Conservation (phyloP, 2,113 vertebrate species). For the Cinclus mexicanus region DNA sequence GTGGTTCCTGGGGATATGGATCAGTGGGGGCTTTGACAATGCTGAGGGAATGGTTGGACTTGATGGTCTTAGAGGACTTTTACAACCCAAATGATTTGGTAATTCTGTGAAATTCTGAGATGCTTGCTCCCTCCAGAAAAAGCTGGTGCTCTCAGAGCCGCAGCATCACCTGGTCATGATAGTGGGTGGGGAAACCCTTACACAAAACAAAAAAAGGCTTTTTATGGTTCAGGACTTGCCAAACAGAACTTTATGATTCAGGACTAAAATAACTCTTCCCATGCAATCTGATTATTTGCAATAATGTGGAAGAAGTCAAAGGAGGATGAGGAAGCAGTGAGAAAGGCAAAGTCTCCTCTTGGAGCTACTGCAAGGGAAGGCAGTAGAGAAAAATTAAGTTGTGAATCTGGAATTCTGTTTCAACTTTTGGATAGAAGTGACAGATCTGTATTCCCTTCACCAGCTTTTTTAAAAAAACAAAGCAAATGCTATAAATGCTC, state of each 20-base stretch:
- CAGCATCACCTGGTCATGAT: background rate
- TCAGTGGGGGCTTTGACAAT: background rate
- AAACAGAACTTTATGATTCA: background rate
- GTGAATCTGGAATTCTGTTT: background rate
- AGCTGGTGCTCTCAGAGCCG: background rate
- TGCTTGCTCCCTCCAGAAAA: background rate
- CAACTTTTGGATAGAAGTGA: background rate
- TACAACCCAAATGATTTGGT: background rate
- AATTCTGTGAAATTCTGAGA: background rate
- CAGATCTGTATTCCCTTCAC: background rate
- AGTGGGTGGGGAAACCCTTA: background rate
- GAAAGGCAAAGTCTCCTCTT: background rate
- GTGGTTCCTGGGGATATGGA: background rate
- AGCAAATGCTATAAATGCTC: background rate
- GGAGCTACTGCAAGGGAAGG: accelerated
- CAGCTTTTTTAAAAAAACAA: background rate
- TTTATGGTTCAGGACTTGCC: background rate
- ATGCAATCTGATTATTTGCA: background rate
- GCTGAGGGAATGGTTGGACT: background rate
- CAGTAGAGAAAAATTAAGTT: background rate
- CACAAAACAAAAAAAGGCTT: background rate
- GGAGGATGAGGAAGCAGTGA: background rate
- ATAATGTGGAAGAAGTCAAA: background rate
- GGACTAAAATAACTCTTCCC: background rate
- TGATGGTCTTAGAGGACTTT: background rate